These are phyloP conservation scores for Mylabris phalerata DNA, from an alignment of 1,140 invertebrate species.

Conservation along the genomic window DNA sequence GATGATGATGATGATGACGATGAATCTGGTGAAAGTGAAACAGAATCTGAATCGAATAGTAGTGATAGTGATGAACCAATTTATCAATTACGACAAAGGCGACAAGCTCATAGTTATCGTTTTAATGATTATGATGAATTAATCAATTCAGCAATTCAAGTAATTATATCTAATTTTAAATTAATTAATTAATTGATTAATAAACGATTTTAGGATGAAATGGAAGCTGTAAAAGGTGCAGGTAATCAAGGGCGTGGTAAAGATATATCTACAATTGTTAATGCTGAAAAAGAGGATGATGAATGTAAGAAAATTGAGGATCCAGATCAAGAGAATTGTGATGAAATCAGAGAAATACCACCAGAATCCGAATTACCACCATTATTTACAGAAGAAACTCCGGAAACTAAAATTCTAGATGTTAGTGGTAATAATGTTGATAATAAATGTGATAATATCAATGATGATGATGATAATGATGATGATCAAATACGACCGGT, in stretches of 20 bases:
- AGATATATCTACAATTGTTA: conserved; percentile 82
- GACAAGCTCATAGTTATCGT: conserved; percentile 70
- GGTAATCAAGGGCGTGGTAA: conserved; percentile 79
- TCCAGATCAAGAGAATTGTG: conserved; percentile 16
- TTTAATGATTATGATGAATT: conserved; percentile 92
- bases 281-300: conserved; percentile 68
- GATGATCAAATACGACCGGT: conserved; percentile 42
- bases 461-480: background rate
- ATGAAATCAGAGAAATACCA: conserved; percentile 43
- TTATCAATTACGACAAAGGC: conserved; percentile 70
- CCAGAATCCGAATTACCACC: background rate
- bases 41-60: conserved; percentile 26
- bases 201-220: conserved; percentile 47
- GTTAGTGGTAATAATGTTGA: background rate
- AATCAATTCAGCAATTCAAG: conserved; percentile 83
- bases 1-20: conserved; percentile 23
- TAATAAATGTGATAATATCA: background rate
- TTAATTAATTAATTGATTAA: background rate
- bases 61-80: conserved; percentile 59
- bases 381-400: conserved; percentile 14
- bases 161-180: background rate
- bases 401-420: conserved; percentile 2
- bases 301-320: conserved; percentile 40
- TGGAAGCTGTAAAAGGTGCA: conserved; percentile 64
- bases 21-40: conserved; percentile 32